Conservation (phyloP, 2,888 invertebrate genomes). For the Latrodectus hesperus region DNA sequence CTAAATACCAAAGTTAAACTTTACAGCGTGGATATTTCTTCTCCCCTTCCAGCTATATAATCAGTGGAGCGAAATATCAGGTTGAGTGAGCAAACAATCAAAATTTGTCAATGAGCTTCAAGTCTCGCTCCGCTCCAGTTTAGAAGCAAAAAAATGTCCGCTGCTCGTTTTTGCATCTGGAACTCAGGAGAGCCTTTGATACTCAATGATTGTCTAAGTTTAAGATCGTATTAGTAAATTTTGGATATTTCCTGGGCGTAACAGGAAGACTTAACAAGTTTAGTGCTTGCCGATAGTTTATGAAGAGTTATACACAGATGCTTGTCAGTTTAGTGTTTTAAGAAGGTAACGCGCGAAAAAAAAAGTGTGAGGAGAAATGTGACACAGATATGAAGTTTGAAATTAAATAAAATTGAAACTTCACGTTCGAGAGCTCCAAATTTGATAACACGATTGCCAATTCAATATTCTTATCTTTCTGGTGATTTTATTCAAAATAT, state of each 20-base stretch:
- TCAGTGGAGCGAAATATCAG: conserved; percentile 35
- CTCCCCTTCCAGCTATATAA: background rate
- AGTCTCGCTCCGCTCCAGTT: conserved; percentile 16
- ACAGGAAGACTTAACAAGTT: conserved; percentile 51
- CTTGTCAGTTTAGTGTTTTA: background rate
- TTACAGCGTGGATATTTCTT: conserved; percentile 30
- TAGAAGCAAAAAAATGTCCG: conserved; percentile 32
- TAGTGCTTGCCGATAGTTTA: conserved; percentile 23
- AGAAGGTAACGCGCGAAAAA: background rate
- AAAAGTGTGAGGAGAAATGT: too few relatives aligned
- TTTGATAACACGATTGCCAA: too few relatives aligned
- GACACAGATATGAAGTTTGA: too few relatives aligned
- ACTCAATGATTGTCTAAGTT: conserved; percentile 8
- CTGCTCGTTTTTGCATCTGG: conserved; percentile 14
- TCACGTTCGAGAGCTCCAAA: too few relatives aligned
- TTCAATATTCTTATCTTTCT: too few relatives aligned
- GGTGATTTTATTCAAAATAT: too few relatives aligned
- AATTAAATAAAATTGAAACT: too few relatives aligned
- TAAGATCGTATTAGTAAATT: conserved; percentile 18
- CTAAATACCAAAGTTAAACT: conserved; percentile 51
- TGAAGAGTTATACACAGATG: conserved; percentile 51
- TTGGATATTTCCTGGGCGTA: conserved; percentile 51
- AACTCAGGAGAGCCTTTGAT: background rate
- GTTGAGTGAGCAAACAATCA: conserved; percentile 34
- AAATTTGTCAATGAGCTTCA: conserved; percentile 52